These are phyloP conservation scores for Chondrosia reniformis DNA, from an alignment of 37 sponge, comb jelly and placozoan species.

Conservation along the genomic window DNA sequence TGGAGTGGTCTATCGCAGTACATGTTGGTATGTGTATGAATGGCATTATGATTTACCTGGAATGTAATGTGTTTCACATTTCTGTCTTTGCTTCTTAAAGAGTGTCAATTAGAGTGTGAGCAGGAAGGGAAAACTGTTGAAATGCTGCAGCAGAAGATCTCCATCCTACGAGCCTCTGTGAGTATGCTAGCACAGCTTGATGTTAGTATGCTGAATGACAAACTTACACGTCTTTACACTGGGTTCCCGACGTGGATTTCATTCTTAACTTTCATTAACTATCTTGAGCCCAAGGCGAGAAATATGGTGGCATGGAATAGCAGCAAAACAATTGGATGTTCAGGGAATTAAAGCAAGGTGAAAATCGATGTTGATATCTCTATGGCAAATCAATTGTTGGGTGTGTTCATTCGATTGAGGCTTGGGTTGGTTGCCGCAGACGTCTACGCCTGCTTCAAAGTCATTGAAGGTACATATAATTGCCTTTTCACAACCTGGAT, in stretches of 20 bases:
- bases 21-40: too few relatives aligned
- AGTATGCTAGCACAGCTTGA: too few relatives aligned
- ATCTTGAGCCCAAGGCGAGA: not conserved
- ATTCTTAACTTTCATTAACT: not conserved
- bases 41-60: too few relatives aligned
- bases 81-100: too few relatives aligned
- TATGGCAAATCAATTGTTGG: constrained; percentile 16
- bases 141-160: too few relatives aligned
- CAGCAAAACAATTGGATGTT: not conserved
- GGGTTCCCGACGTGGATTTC: not conserved
- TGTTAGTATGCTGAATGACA: not conserved
- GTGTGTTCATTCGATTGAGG: not conserved
- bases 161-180: too few relatives aligned
- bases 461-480: not conserved
- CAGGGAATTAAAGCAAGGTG: not conserved
- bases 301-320: not conserved
- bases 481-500: constrained; percentile 21
- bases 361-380: not conserved
- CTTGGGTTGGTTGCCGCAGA: not conserved
- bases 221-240: not conserved
- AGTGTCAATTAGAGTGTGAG: too few relatives aligned
- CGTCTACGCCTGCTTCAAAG: not conserved
- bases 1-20: too few relatives aligned
- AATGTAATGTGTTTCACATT: too few relatives aligned
- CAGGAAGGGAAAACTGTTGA: too few relatives aligned